Percentiles rank a stretch among this genome's conserved stretches.
Conservation (phyloP, 2,888 invertebrate genomes). For the Silvanus unidentatus region DNA sequence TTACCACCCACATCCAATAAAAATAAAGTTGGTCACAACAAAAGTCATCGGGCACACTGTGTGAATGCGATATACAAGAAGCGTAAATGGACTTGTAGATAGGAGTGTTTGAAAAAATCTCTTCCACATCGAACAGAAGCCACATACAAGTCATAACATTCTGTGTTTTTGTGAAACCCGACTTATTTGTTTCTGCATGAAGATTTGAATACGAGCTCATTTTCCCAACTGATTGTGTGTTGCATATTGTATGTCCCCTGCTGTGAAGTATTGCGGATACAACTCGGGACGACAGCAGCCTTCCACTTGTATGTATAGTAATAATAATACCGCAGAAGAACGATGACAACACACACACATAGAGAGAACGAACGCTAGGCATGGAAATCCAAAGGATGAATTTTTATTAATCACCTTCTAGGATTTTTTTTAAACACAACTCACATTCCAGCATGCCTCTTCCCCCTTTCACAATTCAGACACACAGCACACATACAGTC, state of each 20-base stretch:
- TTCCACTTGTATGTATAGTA: not conserved
- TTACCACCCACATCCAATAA: too few relatives aligned
- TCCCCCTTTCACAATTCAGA: not conserved
- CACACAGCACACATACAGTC: not conserved
- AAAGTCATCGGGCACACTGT: too few relatives aligned
- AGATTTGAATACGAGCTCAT: constrained; percentile 42
- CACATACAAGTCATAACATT: too few relatives aligned
- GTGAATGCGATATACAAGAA: too few relatives aligned
- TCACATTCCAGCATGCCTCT: constrained; percentile 3
- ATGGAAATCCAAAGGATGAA: constrained; percentile 2
- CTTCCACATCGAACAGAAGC: too few relatives aligned
- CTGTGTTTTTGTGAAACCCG: too few relatives aligned
- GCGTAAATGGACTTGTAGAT: too few relatives aligned
- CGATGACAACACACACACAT: too few relatives aligned
- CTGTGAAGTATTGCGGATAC: constrained; percentile 4
- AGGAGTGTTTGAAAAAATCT: too few relatives aligned
- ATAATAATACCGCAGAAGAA: too few relatives aligned
- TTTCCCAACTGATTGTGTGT: constrained; percentile 32
- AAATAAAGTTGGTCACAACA: too few relatives aligned
- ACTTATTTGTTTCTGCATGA: constrained; percentile 25
- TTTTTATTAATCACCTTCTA: constrained; percentile 4
- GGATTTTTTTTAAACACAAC: not conserved
- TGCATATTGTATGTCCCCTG: constrained; percentile 24
- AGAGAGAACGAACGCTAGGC: not conserved
- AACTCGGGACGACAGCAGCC: not conserved